Percentiles rank a stretch among this genome's conserved stretches.
These are phyloP conservation scores for Lucifuga dentata DNA, from an alignment of 2,113 vertebrate species.

Conservation along the genomic window DNA sequence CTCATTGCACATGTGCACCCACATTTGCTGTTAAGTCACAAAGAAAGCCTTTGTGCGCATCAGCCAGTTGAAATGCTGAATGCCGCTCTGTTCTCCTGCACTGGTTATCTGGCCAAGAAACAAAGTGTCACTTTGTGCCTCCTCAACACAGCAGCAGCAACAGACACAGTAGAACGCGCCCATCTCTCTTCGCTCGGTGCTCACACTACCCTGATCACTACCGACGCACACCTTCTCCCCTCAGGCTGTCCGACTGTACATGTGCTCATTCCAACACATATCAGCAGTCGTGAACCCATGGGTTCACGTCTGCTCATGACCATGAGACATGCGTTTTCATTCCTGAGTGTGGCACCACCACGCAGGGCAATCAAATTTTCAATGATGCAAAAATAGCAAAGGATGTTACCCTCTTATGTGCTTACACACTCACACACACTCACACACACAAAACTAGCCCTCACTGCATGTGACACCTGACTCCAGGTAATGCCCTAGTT, in stretches of 20 bases:
- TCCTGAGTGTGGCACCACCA: background rate
- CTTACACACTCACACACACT: conserved; percentile 5
- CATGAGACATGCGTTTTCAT: background rate
- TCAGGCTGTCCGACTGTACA: conserved; percentile 37
- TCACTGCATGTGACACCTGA: conserved; percentile 83
- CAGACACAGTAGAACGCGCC: conserved; percentile 70
- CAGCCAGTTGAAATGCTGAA: conserved; percentile 73
- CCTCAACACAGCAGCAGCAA: conserved; percentile 69
- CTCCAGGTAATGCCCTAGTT: conserved; percentile 84
- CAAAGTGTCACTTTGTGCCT: conserved; percentile 84
- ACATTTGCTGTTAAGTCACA: conserved; percentile 70
- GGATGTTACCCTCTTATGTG: conserved; percentile 36
- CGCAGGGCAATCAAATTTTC: conserved; percentile 25
- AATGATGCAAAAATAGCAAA: conserved; percentile 16
- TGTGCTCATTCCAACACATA: conserved; percentile 51
- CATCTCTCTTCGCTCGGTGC: conserved; percentile 44
- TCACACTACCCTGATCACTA: conserved; percentile 16
- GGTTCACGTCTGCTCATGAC: background rate
- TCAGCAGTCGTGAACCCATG: background rate
- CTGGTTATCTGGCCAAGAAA: conserved; percentile 69
- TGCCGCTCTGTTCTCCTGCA: conserved; percentile 80
- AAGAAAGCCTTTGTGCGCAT: conserved; percentile 73
- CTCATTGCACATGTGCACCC: conserved; percentile 60
- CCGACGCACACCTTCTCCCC: conserved; percentile 47
- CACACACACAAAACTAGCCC: conserved; percentile 32